These are phyloP conservation scores for Rhinoderma darwinii DNA, from an alignment of 2,113 vertebrate species.

Conservation along the genomic window DNA sequence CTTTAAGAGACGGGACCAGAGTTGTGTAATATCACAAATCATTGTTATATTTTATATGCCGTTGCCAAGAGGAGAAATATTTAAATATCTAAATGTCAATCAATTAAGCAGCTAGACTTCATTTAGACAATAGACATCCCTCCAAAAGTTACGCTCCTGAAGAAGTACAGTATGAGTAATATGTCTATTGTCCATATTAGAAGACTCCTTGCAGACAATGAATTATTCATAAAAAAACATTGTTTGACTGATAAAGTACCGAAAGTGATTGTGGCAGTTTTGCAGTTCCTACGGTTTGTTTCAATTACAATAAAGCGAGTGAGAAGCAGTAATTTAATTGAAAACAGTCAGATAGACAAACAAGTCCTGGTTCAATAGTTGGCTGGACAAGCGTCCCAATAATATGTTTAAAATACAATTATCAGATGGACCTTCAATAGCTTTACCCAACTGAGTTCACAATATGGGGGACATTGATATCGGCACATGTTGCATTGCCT, in stretches of 20 bases:
- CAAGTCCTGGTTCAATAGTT: conserved; percentile 28
- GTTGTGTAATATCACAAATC: no score
- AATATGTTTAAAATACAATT: conserved; percentile 42
- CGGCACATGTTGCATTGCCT: neutral
- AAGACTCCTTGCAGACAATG: neutral
- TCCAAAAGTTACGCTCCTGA: neutral
- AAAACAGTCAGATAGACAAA: conserved; percentile 48
- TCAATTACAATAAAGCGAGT: conserved; percentile 44
- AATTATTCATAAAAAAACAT: conserved; percentile 32
- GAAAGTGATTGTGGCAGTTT: conserved; percentile 21
- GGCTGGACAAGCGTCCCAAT: conserved; percentile 33
- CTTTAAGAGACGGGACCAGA: no score
- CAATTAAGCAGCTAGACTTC: neutral
- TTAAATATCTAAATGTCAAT: no score
- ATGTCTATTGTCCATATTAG: neutral
- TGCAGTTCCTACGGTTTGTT: conserved; percentile 29
- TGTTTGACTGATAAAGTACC: conserved; percentile 29
- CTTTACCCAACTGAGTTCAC: conserved; percentile 19
- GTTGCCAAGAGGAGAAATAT: no score
- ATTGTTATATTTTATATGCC: no score
- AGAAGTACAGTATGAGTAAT: neutral
- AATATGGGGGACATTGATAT: neutral
- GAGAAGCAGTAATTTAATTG: conserved; percentile 53
- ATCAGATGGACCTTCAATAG: conserved; percentile 40
- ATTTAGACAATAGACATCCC: neutral